Evolutionary conservation across 2,113 vertebrate species (phyloP).

Genomic region (Eulemur rufifrons): DNA sequence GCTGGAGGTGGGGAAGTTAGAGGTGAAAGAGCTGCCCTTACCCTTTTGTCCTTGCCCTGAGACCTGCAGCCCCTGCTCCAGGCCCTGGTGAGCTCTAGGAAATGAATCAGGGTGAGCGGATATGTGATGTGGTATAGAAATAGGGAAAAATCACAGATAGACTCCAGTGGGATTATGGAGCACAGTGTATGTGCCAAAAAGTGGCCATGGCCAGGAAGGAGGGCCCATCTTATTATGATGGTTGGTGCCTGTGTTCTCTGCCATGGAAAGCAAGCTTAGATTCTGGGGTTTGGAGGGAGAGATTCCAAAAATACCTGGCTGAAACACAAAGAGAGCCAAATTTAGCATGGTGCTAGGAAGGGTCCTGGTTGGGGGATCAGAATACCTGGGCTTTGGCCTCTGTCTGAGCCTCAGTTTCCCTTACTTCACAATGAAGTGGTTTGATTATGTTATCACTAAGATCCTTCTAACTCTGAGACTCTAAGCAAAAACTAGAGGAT

Average conservation of each 20-base stretch:
- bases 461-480: conserved; percentile 42
- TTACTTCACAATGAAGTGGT: not conserved
- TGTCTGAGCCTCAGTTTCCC: conserved; percentile 60
- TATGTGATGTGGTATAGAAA: not conserved
- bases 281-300: not conserved
- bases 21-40: not conserved
- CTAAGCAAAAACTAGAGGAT: conserved; percentile 56
- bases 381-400: not conserved
- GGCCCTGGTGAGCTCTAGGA: not conserved
- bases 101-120: not conserved
- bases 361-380: not conserved
- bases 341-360: not conserved
- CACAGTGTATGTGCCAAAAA: not conserved
- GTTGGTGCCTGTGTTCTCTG: not conserved
- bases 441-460: conserved; percentile 33
- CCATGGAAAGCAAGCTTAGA: not conserved
- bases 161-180: not conserved
- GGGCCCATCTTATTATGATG: too few relatives aligned
- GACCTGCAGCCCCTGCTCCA: not conserved
- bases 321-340: conserved; percentile 4
- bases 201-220: not conserved
- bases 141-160: not conserved
- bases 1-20: not conserved
- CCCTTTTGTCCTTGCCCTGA: not conserved
- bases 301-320: not conserved